Conservation (phyloP, 1,140 invertebrate species). For the Olivierus martensii region DNA sequence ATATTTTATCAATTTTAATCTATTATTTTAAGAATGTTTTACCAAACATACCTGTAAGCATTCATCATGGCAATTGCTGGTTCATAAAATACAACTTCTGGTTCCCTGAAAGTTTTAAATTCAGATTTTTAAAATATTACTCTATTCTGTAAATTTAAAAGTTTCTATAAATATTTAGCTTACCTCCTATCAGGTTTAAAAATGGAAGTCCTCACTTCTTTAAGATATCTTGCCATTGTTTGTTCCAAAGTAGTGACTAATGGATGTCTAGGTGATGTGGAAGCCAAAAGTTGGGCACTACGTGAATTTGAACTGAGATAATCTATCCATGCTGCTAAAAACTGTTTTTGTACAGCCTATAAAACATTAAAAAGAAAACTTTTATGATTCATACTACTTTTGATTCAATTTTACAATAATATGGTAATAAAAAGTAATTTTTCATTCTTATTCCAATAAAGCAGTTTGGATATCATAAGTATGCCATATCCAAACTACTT, state of each 20-base stretch:
- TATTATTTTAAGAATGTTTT: neutral
- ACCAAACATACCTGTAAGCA: slow-evolving; percentile 65
- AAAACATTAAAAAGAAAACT: no score
- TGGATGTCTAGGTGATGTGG: slow-evolving; percentile 42
- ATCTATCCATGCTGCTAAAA: slow-evolving; percentile 56
- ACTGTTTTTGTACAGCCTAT: slow-evolving; percentile 54
- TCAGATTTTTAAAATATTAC: no score
- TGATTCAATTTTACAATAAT: no score
- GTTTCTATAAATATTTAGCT: neutral
- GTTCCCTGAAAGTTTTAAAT: slow-evolving; percentile 45
- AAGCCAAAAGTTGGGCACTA: slow-evolving; percentile 51
- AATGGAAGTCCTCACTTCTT: slow-evolving; percentile 27
- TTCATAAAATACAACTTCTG: slow-evolving; percentile 85
- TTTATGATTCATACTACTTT: no score
- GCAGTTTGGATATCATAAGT: no score
- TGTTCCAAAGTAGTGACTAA: slow-evolving; percentile 51
- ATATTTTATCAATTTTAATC: no score
- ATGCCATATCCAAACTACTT: no score
- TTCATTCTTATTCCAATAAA: no score
- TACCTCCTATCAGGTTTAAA: slow-evolving; percentile 34
- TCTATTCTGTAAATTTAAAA: neutral
- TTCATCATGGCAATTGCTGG: slow-evolving; percentile 59
- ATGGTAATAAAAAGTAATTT: no score
- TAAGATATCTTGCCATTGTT: slow-evolving; percentile 40
- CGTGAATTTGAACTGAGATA: slow-evolving; percentile 51